These are phyloP conservation scores for Linyphia triangularis DNA, from an alignment of 2,888 invertebrate genomes.

Conservation along the genomic window DNA sequence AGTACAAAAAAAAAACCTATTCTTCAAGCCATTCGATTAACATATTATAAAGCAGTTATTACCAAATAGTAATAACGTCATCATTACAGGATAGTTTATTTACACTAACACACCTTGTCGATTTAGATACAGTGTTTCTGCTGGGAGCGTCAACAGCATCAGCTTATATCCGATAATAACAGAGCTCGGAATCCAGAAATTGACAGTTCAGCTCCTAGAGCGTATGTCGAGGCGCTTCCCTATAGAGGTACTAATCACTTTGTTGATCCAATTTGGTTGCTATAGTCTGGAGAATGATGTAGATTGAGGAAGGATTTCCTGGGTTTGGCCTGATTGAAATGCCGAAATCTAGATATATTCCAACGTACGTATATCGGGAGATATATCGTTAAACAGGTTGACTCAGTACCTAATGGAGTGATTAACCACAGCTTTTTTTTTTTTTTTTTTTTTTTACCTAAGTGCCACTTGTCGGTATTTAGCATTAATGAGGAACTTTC, in stretches of 20 bases:
- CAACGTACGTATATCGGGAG: no score
- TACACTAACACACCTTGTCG: background rate
- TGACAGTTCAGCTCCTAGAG: constrained; percentile 8
- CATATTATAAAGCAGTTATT: no score
- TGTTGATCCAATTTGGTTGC: constrained; percentile 55
- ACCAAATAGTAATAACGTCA: background rate
- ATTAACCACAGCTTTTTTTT: no score
- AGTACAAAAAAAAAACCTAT: no score
- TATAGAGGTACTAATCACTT: constrained; percentile 39
- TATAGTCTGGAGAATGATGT: constrained; percentile 21
- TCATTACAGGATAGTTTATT: background rate
- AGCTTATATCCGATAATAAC: constrained; percentile 11
- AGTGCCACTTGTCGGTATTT: no score
- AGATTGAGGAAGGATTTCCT: constrained; percentile 39
- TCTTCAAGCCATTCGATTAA: no score
- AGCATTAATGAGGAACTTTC: no score
- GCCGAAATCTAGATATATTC: no score
- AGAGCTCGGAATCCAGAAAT: background rate
- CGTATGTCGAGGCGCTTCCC: background rate
- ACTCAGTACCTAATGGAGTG: no score
- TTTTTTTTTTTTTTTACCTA: no score
- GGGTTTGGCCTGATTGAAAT: constrained; percentile 26
- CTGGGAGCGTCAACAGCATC: background rate
- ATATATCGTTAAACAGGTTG: no score
- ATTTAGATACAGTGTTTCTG: no score